Evolutionary conservation across 2,113 vertebrate species (phyloP).

Genomic region (Colossoma macropomum): DNA sequence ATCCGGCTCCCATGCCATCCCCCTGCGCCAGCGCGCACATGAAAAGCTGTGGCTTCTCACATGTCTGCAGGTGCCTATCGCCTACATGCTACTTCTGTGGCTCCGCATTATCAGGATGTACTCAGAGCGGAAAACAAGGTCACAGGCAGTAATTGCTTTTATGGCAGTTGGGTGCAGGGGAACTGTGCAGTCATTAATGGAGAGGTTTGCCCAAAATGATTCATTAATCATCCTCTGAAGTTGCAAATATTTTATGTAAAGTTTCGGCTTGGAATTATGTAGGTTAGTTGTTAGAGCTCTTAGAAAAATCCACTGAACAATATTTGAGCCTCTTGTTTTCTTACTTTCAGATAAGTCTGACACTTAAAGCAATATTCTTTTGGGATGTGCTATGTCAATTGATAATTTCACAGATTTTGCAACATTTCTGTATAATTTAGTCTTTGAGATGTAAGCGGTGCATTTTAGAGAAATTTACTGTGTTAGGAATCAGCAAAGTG

Average conservation of each 20-base stretch:
- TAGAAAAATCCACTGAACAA: background rate
- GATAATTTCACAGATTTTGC: background rate
- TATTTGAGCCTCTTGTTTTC: too few relatives aligned
- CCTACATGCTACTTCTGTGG: constrained; percentile 39
- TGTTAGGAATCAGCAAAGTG: too few relatives aligned
- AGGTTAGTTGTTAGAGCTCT: background rate
- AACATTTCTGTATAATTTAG: too few relatives aligned
- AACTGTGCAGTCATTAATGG: constrained; percentile 33
- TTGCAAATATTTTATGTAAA: background rate
- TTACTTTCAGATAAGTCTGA: background rate
- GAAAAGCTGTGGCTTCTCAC: constrained; percentile 48
- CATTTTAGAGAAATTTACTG: too few relatives aligned
- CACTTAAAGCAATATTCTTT: background rate
- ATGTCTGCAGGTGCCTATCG: constrained; percentile 56
- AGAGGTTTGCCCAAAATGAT: constrained; percentile 2
- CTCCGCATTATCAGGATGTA: constrained; percentile 47
- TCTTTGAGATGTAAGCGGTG: too few relatives aligned
- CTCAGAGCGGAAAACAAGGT: constrained; percentile 56
- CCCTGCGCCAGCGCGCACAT: constrained; percentile 38
- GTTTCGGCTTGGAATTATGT: background rate
- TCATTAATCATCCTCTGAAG: constrained; percentile 14
- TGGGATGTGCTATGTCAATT: background rate
- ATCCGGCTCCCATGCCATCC: constrained; percentile 27
- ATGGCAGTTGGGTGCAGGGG: background rate
- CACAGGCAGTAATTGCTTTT: constrained; percentile 52